These are phyloP conservation scores for Apocrypta bakeri DNA, from an alignment of 1,140 invertebrate species.

Conservation along the genomic window DNA sequence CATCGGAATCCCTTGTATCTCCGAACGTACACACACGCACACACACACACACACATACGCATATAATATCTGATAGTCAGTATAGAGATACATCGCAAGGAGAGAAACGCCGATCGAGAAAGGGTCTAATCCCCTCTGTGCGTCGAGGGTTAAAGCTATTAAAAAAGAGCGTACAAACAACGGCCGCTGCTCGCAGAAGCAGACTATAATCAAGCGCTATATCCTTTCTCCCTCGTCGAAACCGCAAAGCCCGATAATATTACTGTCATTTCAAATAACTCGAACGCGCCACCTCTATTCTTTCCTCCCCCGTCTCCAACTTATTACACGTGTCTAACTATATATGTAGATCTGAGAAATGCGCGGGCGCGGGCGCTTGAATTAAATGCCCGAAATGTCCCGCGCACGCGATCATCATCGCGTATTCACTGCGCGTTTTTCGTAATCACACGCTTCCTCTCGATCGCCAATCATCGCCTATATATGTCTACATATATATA, in stretches of 20 bases:
- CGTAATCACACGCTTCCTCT: neutral
- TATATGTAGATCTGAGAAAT: neutral
- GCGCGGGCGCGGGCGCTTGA: neutral
- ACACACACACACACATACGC: neutral
- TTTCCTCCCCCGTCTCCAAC: conserved; percentile 13
- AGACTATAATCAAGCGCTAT: conserved; percentile 32
- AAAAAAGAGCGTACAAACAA: conserved; percentile 2
- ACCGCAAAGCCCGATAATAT: neutral
- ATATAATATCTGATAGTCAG: neutral
- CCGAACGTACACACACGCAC: conserved; percentile 36
- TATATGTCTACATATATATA: neutral
- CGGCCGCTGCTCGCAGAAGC: conserved; percentile 17
- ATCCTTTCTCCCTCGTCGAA: neutral
- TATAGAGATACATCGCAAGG: neutral
- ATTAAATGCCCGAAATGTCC: conserved; percentile 46
- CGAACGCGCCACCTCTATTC: neutral
- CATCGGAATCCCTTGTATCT: conserved; percentile 18
- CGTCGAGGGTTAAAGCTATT: conserved; percentile 30
- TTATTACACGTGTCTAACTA: neutral
- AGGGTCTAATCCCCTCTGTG: conserved; percentile 42
- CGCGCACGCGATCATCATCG: neutral
- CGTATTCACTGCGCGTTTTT: neutral
- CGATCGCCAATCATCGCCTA: conserved; percentile 5
- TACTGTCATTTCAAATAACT: conserved; percentile 19
- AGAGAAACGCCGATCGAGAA: conserved; percentile 40